These are phyloP conservation scores for Drosophila eohydei DNA, from an alignment of 2,888 invertebrate genomes.

Conservation along the genomic window DNA sequence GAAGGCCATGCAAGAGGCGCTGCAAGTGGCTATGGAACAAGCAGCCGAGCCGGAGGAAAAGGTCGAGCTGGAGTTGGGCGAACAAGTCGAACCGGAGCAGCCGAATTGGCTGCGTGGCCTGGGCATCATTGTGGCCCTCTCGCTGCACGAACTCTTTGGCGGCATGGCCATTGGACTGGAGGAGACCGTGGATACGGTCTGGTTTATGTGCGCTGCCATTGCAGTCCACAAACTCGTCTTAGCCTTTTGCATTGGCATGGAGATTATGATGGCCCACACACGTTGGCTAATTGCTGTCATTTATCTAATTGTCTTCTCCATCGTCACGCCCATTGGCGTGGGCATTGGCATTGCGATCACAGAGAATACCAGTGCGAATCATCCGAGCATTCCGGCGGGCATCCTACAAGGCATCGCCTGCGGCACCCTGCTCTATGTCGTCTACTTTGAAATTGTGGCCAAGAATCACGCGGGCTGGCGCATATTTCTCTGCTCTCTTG, in stretches of 20 bases:
- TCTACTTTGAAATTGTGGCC: slow-evolving; percentile 96
- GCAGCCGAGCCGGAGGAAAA: not conserved
- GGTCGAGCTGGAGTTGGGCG: not conserved
- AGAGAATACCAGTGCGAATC: slow-evolving; percentile 87
- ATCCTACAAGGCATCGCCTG: slow-evolving; percentile 91
- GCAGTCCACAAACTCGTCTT: slow-evolving; percentile 94
- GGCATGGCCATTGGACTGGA: slow-evolving; percentile 94
- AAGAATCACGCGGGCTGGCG: slow-evolving; percentile 86
- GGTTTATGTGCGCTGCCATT: slow-evolving; percentile 94
- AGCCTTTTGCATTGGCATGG: slow-evolving; percentile 94
- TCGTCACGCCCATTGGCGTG: slow-evolving; percentile 89
- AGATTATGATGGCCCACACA: slow-evolving; percentile 90
- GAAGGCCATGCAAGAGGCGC: slow-evolving; percentile 3
- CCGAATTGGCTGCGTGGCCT: slow-evolving; percentile 88
- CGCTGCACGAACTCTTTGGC: slow-evolving; percentile 94
- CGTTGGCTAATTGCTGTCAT: slow-evolving; percentile 87
- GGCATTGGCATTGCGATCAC: slow-evolving; percentile 91
- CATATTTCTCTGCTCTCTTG: slow-evolving; percentile 88
- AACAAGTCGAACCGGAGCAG: slow-evolving; percentile 51
- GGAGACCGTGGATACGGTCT: slow-evolving; percentile 87
- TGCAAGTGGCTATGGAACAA: slow-evolving; percentile 10
- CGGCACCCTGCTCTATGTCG: slow-evolving; percentile 96
- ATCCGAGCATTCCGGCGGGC: slow-evolving; percentile 88
- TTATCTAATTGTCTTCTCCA: slow-evolving; percentile 91
- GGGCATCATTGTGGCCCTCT: slow-evolving; percentile 92